Base-by-base conservation (phyloP, 2,888 invertebrate genomes). In the Gasteruption jaculator region DNA sequence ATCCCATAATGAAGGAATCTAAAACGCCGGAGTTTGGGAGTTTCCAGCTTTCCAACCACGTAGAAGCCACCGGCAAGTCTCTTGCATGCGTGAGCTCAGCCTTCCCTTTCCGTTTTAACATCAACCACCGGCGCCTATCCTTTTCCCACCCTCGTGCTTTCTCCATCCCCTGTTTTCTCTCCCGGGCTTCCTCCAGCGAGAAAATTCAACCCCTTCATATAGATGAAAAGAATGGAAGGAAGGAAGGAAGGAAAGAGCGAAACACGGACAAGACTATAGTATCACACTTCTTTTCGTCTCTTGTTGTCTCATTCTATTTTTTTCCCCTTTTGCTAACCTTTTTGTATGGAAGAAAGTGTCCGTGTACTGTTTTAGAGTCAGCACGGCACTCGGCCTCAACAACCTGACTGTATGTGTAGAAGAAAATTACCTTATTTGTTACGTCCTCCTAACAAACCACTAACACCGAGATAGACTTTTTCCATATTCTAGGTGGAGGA, bases 381-480 rank as follows among this genome's bases (percentile, higher is more conserved):
- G 59, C 48, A 45, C 54, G 51, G 56, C 58, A 57, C 52, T 54
- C 57, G 50, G 54, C 53, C 54, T 58, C 58, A 60, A 63, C 65
- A 61, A 55, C 55, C 56, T 45, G 46, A 56, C 59, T 62, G 61
- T 63, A 65, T 63, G 62, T 63, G 62, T 51, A 54, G 63, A 58
- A 65, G 63, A n/a, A n/a, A n/a, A 65, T 65, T 65, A 65, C 63
- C 63, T 65, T 65, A 65, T 65, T 65, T 65, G 65, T 64, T 63
- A 65, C 61, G 59, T 62, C 56, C 58, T 59, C 60, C 63, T 61
- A 64, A 64, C 63, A 63, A 65, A 60, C 65, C 63, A 43, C 63
- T 56, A 61, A 59, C 60, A 60, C 53, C 53, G 40, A 52, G 35
- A 10, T 35, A 26, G 6, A 35, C 25, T 36, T 29, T 36, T 18